Evolutionary conservation across 2,888 invertebrate genomes (phyloP), one percentile per base, ranked within the genome.

Genomic region (Mesorhabditis sp.): DNA sequence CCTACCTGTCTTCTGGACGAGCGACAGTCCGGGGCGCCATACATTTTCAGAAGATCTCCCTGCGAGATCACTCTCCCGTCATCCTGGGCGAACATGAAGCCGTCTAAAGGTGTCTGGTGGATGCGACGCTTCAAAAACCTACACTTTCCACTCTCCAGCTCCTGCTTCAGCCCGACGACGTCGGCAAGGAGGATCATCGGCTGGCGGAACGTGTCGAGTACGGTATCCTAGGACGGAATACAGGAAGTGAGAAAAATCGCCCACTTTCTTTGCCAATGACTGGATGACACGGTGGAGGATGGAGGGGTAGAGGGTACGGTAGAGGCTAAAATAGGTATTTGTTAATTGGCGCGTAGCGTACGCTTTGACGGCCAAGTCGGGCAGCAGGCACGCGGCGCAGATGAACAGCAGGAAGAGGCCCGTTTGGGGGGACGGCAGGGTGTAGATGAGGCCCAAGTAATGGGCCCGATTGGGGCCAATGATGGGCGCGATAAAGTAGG

Each of bases 41-140:
- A 50, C 58, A 50, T 50, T n/a, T n/a, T 10, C n/a, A 50, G 58
- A 10, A 72, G 45, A 45, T 72, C 62, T 15, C 13, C 63, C 68
- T 74, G 74, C 10, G 64, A 65, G n/a, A 74, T 43, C 6, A 68
- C 72, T 28, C 64, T 43, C 4, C 74, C 74, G 65, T 74, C 74
- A 62, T 74, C 74, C 62, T 74, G 74, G 13, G 74, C 68, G 63
- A 74, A 74, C 5, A 70, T 70, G 65, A 71, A 74, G 15, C 74
- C 74, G 61, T 66, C 70, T 70, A 45, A 41, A 28, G 28, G 28
- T 28, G 28, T 28, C 28, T 28, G 28, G 28, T 28, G 28, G 28
- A 28, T 28, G 28, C 3, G 58, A 3, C 58, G 7, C 13, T n/a
- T 7, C 10, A 43, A 43, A 43, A 61, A 67, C 58, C 41, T 41